Conservation (phyloP, 2,113 vertebrate genomes). For the Pluvialis apricaria region DNA sequence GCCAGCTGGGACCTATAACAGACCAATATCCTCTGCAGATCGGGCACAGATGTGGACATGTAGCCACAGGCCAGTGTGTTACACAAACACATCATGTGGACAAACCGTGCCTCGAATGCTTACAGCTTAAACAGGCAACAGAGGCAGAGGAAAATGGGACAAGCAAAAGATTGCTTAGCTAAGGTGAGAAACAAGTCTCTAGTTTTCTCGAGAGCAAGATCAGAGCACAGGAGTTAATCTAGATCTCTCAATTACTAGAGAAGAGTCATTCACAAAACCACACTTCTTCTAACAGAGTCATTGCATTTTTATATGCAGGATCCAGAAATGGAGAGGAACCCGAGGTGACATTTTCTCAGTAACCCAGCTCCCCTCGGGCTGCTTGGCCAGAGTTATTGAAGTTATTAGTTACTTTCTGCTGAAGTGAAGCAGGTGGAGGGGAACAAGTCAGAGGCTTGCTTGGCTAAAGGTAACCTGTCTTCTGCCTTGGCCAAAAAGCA, state of each 20-base stretch:
- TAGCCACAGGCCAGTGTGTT: constrained; percentile 20
- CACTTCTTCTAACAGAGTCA: background rate
- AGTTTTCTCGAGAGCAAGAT: background rate
- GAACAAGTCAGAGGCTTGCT: background rate
- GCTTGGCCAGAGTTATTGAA: background rate
- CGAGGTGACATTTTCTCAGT: background rate
- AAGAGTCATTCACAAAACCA: background rate
- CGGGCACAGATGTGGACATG: constrained; percentile 49
- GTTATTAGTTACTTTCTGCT: background rate
- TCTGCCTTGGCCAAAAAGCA: background rate
- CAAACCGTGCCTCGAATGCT: background rate
- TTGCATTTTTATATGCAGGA: background rate
- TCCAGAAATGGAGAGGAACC: background rate
- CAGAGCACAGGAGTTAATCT: background rate
- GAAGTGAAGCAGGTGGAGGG: background rate
- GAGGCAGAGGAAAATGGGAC: background rate
- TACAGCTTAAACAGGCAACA: background rate
- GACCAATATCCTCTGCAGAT: constrained; percentile 56
- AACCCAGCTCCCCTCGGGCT: background rate
- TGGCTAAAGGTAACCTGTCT: background rate
- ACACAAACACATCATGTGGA: constrained; percentile 34
- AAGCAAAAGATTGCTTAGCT: background rate
- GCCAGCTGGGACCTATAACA: constrained; percentile 49
- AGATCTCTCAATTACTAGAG: background rate
- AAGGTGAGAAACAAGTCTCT: background rate